Base-by-base conservation (phyloP, 1,140 invertebrate genomes). In the Ridgeia piscesae region DNA sequence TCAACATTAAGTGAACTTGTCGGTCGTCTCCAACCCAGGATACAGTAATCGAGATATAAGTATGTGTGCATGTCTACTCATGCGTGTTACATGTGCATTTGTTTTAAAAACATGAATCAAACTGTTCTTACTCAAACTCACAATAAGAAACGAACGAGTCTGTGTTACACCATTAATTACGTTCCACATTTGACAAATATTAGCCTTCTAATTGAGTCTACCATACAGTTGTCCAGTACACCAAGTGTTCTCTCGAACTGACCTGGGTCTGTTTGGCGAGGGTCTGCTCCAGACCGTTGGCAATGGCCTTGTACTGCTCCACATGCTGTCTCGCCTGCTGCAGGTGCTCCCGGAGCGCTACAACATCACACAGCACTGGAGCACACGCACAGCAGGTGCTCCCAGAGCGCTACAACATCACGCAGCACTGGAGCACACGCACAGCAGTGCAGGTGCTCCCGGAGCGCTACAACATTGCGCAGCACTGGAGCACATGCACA, bases 221-320 rank as follows among this genome's bases (percentile, higher is more conserved):
- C 42, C 4, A 42, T 6, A 11, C 42, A 11, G 4, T 11, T 6
- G 42, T 11, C 4, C 42, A 42, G 42, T 42, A 42, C 42, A 77
- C 58, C 27, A 4, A 31, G 58, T 31, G 27, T 77, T 77, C 11
- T 8, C 58, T 21, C 4, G 58, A 4, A 77, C 58, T 77, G 89
- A 96, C 96, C 92, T 96, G 96, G 88, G 97, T 97, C 33, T 98
- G 95, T 94, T 42, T 48, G 11, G 34, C 48, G 90, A 99, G 96
- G 95, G 98, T 97, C 92, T 97, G 96, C 95, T 99, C 98, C 11
- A 98, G 96, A 91, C 97, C 97, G 94, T 98, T 97, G 9, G 98
- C 97, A 93, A 99, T 97, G 93, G 97, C 97, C 94, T 97, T 98
- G 95, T 98, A 98, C 94, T 99, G 98, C 94, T 98, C 97, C 34